Base-by-base conservation (phyloP, 2,797 vertebrate genomes). In the Chanos chanos region DNA sequence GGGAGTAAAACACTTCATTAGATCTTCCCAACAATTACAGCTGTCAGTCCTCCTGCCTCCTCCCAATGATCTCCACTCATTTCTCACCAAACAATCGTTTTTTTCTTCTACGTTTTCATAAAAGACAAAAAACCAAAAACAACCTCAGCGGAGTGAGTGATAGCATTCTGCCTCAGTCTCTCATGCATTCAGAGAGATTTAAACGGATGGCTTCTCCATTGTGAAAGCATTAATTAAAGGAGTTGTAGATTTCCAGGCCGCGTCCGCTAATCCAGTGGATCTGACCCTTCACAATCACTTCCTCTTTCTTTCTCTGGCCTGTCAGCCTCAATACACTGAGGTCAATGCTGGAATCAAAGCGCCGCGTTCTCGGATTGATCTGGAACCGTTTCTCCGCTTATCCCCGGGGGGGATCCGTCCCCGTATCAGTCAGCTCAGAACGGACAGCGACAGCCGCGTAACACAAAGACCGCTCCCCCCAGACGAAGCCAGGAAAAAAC, bases 1-100 rank as follows among this genome's bases (percentile, higher is more conserved):
- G 47, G 54, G 55, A 59, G 55, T 59, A 59, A 59, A 59, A 49
- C 47, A 66, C 47, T 57, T 57, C 50, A 65, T 65, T 58, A 58
- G 57, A 65, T 44, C 63, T 44, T 52, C 39, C 39, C 22, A 50
- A 40, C 19, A 64, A 55, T 24, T 53, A 43, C 16, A 61, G 52
- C 36, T 5, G 24, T 27, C 45, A 58, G 51, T 36, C 33, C 45
- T 36, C 66, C 52, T 59, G 59, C 44, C 51, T 59, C 31, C 52
- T 7, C 47, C 30, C 24, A 52, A 60, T 59, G 27, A 31, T 47
- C 13, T 53, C 18, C 53, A 45, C 39, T 28, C 37, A 45, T 37
- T 7, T 18, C 51, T 56, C 7, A 31, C 31, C 47, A 33, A 54
- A 37, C 22, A 53, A 9, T 8, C 10, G n/a, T 3, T 12, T 15